Evolutionary conservation across 2,113 vertebrate genomes (phyloP).

Genomic region (Tinamus guttatus): DNA sequence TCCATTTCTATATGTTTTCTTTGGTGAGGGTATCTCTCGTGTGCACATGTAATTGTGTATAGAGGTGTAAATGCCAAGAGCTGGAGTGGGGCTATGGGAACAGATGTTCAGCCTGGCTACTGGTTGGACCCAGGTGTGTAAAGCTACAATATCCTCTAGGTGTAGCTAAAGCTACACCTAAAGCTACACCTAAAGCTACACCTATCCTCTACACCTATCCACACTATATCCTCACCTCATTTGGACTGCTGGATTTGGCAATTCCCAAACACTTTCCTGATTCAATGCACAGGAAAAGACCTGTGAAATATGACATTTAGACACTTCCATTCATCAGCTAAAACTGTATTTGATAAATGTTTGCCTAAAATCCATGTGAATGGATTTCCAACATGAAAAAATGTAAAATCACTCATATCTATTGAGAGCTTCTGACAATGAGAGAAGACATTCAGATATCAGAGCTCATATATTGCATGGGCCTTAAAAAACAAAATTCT

Average conservation of each 20-base stretch:
- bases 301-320: not conserved
- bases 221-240: not conserved
- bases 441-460: not conserved
- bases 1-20: not conserved
- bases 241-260: not conserved
- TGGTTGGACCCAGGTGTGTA: too few species aligned
- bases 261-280: not conserved
- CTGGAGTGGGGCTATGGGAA: not conserved
- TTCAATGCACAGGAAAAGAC: not conserved
- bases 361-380: not conserved
- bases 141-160: not conserved
- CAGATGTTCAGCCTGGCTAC: rapidly evolving
- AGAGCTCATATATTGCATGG: not conserved
- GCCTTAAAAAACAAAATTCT: not conserved
- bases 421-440: not conserved
- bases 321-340: not conserved
- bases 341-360: not conserved
- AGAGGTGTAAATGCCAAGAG: not conserved
- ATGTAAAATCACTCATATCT: not conserved
- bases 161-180: too few species aligned
- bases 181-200: too few species aligned
- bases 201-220: too few species aligned
- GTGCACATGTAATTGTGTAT: not conserved
- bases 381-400: too few species aligned
- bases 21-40: not conserved